These are phyloP conservation scores for Drosophila putrida DNA, from an alignment of 2,888 invertebrate species.

Conservation along the genomic window DNA sequence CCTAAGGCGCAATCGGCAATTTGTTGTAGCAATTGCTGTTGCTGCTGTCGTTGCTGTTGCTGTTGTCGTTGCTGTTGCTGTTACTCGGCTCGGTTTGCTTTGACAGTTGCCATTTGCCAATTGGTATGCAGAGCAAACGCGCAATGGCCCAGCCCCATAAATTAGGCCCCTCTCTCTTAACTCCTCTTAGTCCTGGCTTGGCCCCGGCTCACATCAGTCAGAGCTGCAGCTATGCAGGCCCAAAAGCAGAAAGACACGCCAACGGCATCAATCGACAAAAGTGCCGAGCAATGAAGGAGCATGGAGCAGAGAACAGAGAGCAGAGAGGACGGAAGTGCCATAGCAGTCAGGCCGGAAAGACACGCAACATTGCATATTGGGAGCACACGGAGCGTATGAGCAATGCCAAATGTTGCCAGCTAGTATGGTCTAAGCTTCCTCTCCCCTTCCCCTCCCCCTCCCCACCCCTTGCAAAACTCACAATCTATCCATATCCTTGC, in stretches of 20 bases:
- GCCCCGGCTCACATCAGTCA: conserved; percentile 52
- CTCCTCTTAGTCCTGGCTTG: not conserved
- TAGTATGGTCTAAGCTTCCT: conserved; percentile 14
- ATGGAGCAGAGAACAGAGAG: conserved; percentile 13
- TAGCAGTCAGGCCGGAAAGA: conserved; percentile 61
- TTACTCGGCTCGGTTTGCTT: conserved; percentile 47
- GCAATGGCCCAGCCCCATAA: conserved; percentile 47
- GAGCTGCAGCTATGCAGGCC: conserved; percentile 21
- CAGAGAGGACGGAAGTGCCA: conserved; percentile 49
- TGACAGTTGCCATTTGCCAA: conserved; percentile 67
- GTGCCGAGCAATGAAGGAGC: conserved; percentile 40
- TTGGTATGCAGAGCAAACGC: conserved; percentile 49
- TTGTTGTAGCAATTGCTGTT: conserved; percentile 29
- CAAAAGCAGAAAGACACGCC: conserved; percentile 57
- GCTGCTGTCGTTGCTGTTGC: conserved; percentile 17
- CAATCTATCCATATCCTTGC: conserved; percentile 6
- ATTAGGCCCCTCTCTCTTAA: conserved; percentile 41
- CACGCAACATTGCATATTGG: conserved; percentile 79
- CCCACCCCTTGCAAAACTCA: not conserved
- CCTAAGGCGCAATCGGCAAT: conserved; percentile 45
- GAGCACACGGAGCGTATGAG: conserved; percentile 73
- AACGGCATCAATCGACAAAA: conserved; percentile 75
- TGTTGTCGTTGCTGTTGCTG: conserved; percentile 12
- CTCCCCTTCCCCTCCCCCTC: not conserved
- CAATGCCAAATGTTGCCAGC: conserved; percentile 68